Evolutionary conservation across 2,888 invertebrate species (phyloP), one percentile per base, ranked within the genome.

Genomic region (Dexiosoma caninum): DNA sequence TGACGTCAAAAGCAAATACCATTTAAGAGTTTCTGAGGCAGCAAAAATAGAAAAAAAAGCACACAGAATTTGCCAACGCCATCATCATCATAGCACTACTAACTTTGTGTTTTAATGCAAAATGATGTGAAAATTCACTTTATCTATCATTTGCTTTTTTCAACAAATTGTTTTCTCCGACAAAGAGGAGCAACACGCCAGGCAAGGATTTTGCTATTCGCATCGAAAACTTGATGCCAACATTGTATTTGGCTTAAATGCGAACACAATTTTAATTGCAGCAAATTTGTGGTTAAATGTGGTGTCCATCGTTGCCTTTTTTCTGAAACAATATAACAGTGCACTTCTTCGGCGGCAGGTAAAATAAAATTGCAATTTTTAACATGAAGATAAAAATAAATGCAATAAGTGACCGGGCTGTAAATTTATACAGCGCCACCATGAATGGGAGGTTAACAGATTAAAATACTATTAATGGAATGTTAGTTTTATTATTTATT

Each of bases 1-100:
- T 66, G 57, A 75, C 49, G 66, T 66, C 66, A 66, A 66, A 75
- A 66, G n/a, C 57, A 75, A 75, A 75, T 75, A 59, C 57, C 74
- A 75, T 57, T 75, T 75, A 75, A 66, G 66, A 66, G 66, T 75
- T 75, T 57, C 27, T 27, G 49, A 37, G 57, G 46, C 44, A 37
- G 32, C 32, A 16, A 9, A 32, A 30, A 19, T 9, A 53, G 32
- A 14, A 53, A 53, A 30, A 8, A 14, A 53, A n/a, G n/a, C n/a
- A 30, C 1, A 23, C 30, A 19, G 30, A 40, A 40, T 30, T 69
- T 37, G 27, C 59, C 40, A 60, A 49, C 60, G 14, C 30, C 49
- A 59, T 49, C 27, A 59, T 30, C 49, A 59, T 49, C 27, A 59
- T 30, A 23, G 23, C 7, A 8, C 7, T 8, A 21, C 51, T 23